Percentiles rank a stretch among this genome's conserved stretches.
Conservation (phyloP, 2,113 vertebrate species). For the Peromyscus maniculatus region DNA sequence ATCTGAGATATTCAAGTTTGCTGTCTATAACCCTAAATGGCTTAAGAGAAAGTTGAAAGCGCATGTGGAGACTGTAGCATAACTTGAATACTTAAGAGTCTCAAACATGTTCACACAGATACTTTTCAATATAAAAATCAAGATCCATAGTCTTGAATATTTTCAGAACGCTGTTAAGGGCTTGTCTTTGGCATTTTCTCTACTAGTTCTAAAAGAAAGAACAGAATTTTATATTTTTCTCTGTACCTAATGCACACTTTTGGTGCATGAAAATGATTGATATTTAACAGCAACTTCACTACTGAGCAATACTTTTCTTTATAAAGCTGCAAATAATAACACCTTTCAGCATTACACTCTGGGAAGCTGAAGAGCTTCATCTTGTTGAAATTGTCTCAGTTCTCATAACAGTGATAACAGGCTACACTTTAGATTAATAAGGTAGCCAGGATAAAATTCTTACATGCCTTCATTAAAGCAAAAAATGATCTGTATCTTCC, state of each 20-base stretch:
- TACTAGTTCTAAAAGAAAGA: conserved; percentile 61
- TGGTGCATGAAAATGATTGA: conserved; percentile 54
- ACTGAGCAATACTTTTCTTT: conserved; percentile 7
- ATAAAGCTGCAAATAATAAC: conserved; percentile 11
- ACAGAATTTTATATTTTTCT: neutral
- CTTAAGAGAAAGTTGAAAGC: conserved; percentile 49
- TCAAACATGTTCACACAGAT: conserved; percentile 38
- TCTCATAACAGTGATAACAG: conserved; percentile 45
- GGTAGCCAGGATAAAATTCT: conserved; percentile 21
- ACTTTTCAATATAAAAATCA: conserved; percentile 45
- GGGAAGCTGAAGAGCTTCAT: conserved; percentile 39
- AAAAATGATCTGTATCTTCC: neutral
- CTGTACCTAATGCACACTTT: conserved; percentile 45
- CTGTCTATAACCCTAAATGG: conserved; percentile 17
- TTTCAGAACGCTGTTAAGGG: conserved; percentile 62
- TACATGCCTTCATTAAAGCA: conserved; percentile 8
- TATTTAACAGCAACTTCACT: conserved; percentile 39
- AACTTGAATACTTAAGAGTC: conserved; percentile 40
- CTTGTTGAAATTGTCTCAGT: conserved; percentile 35
- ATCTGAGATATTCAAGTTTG: conserved; percentile 39
- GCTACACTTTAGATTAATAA: conserved; percentile 37
- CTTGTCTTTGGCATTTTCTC: conserved; percentile 79
- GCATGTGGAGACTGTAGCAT: neutral
- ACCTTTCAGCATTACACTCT: conserved; percentile 36
- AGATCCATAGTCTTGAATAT: conserved; percentile 55